Evolutionary conservation across 2,113 vertebrate species (phyloP), one percentile per base, ranked within the genome.

Genomic region (Zingel zingel): DNA sequence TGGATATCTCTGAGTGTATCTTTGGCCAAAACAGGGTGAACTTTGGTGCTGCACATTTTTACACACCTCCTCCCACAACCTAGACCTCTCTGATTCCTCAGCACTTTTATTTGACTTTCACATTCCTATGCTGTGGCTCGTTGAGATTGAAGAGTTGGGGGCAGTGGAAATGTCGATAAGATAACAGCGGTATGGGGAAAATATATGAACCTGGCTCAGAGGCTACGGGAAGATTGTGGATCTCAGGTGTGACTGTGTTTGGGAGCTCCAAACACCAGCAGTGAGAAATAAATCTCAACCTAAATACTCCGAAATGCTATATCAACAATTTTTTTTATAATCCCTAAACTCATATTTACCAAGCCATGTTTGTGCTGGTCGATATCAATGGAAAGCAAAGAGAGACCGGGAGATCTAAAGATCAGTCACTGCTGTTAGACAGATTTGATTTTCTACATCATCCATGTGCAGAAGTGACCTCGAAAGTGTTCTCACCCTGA

Each of bases 101-200:
- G 68, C 68, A 21, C 68, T 85, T 88, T 89, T 91, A 90, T 93
- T 92, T 93, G 82, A 90, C 85, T 92, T 92, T 83, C 67, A 79
- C 90, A 93, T 92, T 92, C 90, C 92, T 81, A 1, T 2, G 12
- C 88, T 15, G 77, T 6, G 78, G 81, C 81, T 90, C 12, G n/a
- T 75, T 75, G 84, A 68, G 63, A 83, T 58, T 62, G 62, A 74
- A 68, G 63, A 27, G 21, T 0, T 9, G 23, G 15, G 67, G 74
- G 39, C 48, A 33, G 71, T 0, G 10, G 77, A 77, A 61, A 64
- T 47, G 23, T 83, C 11, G 30, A 71, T 23, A 27, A 62, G 61
- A 21, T 68, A 77, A 86, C 66, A 81, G 79, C 74, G 21, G 70
- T 77, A 82, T 48, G 69, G 62, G 36, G 62, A 11, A 67, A 36